A percentile compares a stretch with the other conserved stretches of the same genome.
Conservation (phyloP, 2,888 invertebrate genomes). For the Torymus tubicola region DNA sequence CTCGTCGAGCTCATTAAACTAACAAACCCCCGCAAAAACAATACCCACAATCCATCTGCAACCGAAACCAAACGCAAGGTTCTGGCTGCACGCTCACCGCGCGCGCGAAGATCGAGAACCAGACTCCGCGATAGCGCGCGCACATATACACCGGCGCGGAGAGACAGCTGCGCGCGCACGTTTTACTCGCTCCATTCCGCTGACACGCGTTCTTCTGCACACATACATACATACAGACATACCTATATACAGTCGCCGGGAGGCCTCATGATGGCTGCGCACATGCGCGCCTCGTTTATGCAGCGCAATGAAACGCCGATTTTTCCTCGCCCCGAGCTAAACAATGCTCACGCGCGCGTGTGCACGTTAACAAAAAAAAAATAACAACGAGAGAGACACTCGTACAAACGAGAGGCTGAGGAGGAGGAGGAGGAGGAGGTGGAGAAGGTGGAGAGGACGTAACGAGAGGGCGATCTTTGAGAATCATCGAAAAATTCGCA, state of each 20-base stretch:
- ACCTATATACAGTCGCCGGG: neutral
- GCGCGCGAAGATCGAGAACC: too few relatives aligned
- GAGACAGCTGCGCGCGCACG: too few relatives aligned
- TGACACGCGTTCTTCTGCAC: constrained; percentile 23
- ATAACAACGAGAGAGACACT: neutral
- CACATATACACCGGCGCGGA: too few relatives aligned
- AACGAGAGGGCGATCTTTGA: constrained; percentile 54
- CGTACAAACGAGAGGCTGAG: constrained; percentile 30
- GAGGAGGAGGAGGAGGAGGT: constrained; percentile 40
- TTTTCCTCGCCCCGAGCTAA: constrained; percentile 60
- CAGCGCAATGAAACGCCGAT: constrained; percentile 64
- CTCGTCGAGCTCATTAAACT: too few relatives aligned
- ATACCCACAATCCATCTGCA: too few relatives aligned
- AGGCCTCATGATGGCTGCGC: neutral
- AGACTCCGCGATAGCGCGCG: too few relatives aligned
- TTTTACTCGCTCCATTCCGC: neutral
- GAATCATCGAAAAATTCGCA: constrained; percentile 75
- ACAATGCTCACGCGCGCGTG: neutral
- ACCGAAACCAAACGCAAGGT: too few relatives aligned
- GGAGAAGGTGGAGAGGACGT: constrained; percentile 18
- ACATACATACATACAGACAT: neutral
- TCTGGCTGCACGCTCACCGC: too few relatives aligned
- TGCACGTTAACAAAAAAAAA: neutral
- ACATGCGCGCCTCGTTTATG: constrained; percentile 33
- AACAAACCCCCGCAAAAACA: too few relatives aligned